Conservation (phyloP, 2,797 vertebrate species). For the Tokudaia tokunoshimensis region DNA sequence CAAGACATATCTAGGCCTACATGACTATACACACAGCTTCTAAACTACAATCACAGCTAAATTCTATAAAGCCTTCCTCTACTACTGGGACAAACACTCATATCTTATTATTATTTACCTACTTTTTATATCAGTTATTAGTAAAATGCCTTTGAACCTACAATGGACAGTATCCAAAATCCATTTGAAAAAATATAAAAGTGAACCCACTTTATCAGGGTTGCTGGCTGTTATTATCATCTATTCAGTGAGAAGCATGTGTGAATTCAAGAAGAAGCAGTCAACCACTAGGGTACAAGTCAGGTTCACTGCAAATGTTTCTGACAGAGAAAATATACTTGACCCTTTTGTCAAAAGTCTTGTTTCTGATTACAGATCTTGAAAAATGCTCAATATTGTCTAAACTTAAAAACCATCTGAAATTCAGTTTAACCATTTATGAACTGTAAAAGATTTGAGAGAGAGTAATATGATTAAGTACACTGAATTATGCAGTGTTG, state of each 20-base stretch:
- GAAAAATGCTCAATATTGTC: not conserved
- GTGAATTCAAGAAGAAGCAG: fast-evolving
- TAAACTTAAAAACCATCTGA: not conserved
- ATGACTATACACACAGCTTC: not conserved
- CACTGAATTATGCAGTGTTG: not conserved
- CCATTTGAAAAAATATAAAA: not conserved
- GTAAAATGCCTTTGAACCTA: not conserved
- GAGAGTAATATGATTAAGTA: not conserved
- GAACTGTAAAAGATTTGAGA: not conserved
- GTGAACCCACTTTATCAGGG: not conserved
- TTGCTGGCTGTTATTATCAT: not conserved
- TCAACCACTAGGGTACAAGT: not conserved
- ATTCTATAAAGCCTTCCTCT: not conserved
- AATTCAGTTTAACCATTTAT: not conserved
- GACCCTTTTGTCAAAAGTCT: not conserved
- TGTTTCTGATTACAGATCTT: not conserved
- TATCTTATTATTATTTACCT: not conserved
- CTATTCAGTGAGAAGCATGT: not conserved
- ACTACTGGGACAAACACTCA: not conserved
- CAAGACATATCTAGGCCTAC: not conserved
- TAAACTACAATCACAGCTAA: not conserved
- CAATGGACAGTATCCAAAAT: not conserved
- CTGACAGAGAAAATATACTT: not conserved
- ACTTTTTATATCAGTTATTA: conserved; percentile 18
- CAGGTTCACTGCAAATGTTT: not conserved